Base-by-base conservation (phyloP, 2,888 invertebrate genomes). In the Sericinus montela region DNA sequence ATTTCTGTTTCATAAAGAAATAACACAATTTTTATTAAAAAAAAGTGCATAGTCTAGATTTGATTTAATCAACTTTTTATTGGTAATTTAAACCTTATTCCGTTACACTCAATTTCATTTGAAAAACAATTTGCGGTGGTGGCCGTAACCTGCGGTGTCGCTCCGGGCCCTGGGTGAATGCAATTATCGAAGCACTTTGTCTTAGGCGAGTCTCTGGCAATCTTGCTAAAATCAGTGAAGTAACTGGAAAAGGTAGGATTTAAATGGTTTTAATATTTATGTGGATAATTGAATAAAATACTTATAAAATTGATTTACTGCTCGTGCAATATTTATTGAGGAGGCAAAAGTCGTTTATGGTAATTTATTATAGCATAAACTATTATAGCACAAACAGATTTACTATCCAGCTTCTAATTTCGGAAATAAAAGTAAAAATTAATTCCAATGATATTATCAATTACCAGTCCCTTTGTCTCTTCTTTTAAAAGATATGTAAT, bases 151-250 rank as follows among this genome's bases (percentile, higher is more conserved):
- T 56, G 61, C 53, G 58, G 62, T 55, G 60, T 43, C 54, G 48
- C 55, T 57, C 41, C 44, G 54, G 50, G 57, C 54, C 53, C 50
- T 51, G 58, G 52, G 56, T 54, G 63, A 80, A 82, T 73, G 70
- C 72, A 80, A 82, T 83, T 82, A 82, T 66, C 62, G 53, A 48
- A 71, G 71, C 79, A 80, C 81, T 82, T 72, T 70, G 50, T 45
- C 36, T 45, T 50, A 45, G 19, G 37, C 29, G 19, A 30, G 23
- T 13, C 25, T 11, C 30, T 25, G 13, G 37, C 41, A 45, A 45
- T 42, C 15, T 30, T 23, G 30, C 45, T 50, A 41, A 41, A 45
- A 45, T 45, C 29, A 25, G 3, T 8, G 28, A 42, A 30, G 15
- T 23, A 35, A 15, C 25, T 13, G 9, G n/a, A 42, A 30, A 42